Percentiles rank a stretch among this genome's conserved stretches.
phyloP scores from a whole-genome alignment of 2,113 vertebrate genomes.

The Muscicapa adusta region DNA sequence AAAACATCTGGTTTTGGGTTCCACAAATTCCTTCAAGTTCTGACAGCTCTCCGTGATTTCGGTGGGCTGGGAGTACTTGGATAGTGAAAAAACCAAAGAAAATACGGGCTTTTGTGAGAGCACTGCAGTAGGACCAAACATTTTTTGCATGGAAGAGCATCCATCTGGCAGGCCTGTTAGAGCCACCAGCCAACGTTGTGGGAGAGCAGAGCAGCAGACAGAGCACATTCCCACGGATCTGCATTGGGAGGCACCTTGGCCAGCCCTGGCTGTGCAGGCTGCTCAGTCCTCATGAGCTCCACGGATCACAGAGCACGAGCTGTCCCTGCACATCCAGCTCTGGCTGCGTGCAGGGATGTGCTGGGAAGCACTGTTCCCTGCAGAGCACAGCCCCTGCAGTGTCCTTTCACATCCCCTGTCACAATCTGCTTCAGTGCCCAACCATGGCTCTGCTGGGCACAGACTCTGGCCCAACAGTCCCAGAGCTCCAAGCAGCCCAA shows the following conservation, averaged over 20 bases:
- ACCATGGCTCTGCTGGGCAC: not conserved
- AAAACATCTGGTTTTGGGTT: not conserved
- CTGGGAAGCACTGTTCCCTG: not conserved
- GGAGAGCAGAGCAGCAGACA: not conserved
- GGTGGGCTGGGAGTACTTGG: not conserved
- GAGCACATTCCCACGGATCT: not conserved
- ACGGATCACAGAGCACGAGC: not conserved
- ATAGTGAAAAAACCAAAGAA: not conserved
- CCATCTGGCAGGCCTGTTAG: not conserved
- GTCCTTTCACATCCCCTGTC: not conserved
- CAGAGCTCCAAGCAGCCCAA: not conserved
- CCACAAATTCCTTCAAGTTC: not conserved
- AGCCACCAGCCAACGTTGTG: not conserved
- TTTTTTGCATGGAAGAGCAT: not conserved
- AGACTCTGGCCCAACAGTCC: not conserved
- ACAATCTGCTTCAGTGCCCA: not conserved
- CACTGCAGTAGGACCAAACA: not conserved
- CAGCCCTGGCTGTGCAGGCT: fast-evolving
- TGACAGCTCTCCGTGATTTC: not conserved
- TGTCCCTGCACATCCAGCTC: not conserved
- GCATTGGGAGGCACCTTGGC: not conserved
- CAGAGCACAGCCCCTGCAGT: not conserved
- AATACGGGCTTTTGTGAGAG: not conserved
- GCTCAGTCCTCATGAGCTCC: not conserved
- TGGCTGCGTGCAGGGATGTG: not conserved